Base-by-base conservation (phyloP, 2,888 invertebrate species). In the Sinotaia quadrata region DNA sequence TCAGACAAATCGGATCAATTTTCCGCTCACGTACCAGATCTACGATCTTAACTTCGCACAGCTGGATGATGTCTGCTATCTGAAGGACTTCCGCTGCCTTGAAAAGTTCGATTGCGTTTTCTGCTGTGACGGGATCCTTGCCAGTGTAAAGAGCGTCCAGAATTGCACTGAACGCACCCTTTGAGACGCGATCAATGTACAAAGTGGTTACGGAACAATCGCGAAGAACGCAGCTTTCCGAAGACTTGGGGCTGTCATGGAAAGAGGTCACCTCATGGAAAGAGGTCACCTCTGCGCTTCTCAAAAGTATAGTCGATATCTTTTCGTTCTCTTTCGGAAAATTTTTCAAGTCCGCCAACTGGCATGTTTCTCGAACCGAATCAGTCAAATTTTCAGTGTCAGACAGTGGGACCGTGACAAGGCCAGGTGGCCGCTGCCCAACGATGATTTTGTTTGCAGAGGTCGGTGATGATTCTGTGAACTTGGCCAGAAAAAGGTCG, bases 81-180 rank as follows among this genome's bases (percentile, higher is more conserved):
- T 47, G 44, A 8, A 65, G 56, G 8, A 18, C 31, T 2, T 2
- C 10, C 4, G 65, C 41, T 31, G 56, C 56, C 15, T 54, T 65
- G 41, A 29, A 33, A 15, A 65, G 31, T 24, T 21, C 31, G 0
- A 65, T 31, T 4, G 37, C 44, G 65, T 41, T 56, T 12, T 29
- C 5, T 10, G 24, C 8, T 0, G 65, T 56, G 10, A 56, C 56
- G 18, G 65, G 44, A 24, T 65, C 56, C 21, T 33, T 18, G 31
- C 44, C 56, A 4, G 7, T 31, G 56, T 65, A 65, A 2, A 65
- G 24, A 1, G 65, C 65, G 37, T 56, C 56, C 8, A 65, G 18
- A n/a, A 65, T 31, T 15, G 44, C 33, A 2, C 54, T 18, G 44
- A 65, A 65, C 1, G 33, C 37, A 4, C 34, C 54, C 1, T n/a